Percentiles rank a stretch among this genome's conserved stretches.
phyloP scores from a whole-genome alignment of 2,888 invertebrate genomes.

The Terebella lapidaria region DNA sequence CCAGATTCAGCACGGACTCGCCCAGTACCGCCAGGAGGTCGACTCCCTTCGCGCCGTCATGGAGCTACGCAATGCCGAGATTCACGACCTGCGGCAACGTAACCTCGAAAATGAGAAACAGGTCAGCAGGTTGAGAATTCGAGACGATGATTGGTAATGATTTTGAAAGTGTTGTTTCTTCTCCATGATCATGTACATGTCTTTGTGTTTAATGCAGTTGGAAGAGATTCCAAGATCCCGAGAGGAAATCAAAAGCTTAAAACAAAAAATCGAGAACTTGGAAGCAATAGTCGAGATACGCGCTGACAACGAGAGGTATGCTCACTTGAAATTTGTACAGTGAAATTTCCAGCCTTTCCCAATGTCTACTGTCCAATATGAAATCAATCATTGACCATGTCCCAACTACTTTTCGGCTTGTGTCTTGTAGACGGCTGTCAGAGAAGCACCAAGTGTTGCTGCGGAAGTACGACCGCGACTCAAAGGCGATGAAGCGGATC shows the following conservation, averaged over 20 bases:
- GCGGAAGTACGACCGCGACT: constrained; percentile 65
- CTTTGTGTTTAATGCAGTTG: too few species aligned
- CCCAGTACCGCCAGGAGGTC: constrained; percentile 64
- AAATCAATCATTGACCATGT: not conserved
- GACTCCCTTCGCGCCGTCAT: constrained; percentile 81
- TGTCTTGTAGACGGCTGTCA: constrained; percentile 61
- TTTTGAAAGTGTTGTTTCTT: too few species aligned
- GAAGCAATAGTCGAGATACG: constrained; percentile 69
- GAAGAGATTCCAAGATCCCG: constrained; percentile 69
- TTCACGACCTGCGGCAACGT: constrained; percentile 65
- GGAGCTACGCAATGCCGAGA: constrained; percentile 81
- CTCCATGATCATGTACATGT: too few species aligned
- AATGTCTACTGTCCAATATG: too few species aligned
- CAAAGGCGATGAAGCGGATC: constrained; percentile 72
- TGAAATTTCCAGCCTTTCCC: not conserved
- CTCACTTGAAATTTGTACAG: too few species aligned
- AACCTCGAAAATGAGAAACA: constrained; percentile 64
- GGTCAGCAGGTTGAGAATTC: constrained; percentile 37
- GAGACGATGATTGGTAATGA: not conserved
- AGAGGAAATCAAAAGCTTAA: constrained; percentile 70
- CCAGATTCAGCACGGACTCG: constrained; percentile 51
- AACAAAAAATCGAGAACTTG: constrained; percentile 81
- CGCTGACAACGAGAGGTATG: constrained; percentile 69
- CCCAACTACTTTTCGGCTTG: too few species aligned
- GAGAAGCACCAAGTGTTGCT: constrained; percentile 68